phyloP scores from a whole-genome alignment of 2,113 vertebrate genomes.

The Istiophorus platypterus region DNA sequence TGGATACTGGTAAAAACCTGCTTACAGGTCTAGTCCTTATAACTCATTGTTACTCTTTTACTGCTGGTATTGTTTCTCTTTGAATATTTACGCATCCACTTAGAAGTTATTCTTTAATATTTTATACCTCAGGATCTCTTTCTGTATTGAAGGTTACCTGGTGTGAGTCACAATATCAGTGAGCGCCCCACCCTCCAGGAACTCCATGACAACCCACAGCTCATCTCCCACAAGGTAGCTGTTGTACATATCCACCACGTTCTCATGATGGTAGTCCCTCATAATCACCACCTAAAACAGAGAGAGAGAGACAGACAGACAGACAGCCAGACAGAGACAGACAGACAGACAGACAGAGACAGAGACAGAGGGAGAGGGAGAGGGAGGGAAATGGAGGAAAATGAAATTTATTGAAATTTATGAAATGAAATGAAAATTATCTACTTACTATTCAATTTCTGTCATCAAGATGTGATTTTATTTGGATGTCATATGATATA shows the following conservation, averaged over 20 bases:
- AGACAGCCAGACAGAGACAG: not conserved
- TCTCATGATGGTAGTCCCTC: slow-evolving; percentile 99
- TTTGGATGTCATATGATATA: not conserved
- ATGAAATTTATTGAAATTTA: too few species aligned
- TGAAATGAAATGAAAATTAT: not conserved
- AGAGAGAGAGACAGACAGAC: not conserved
- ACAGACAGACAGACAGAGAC: not conserved
- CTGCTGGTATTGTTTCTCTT: not conserved
- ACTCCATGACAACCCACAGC: slow-evolving; percentile 99
- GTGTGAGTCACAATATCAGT: slow-evolving; percentile 99
- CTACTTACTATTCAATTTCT: not conserved
- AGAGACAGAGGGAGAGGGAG: not conserved
- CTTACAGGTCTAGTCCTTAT: too few species aligned
- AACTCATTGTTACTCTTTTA: too few species aligned
- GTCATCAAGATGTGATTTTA: not conserved
- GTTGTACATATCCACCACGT: slow-evolving; percentile 99
- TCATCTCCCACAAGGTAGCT: slow-evolving; percentile 97
- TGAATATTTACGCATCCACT: not conserved
- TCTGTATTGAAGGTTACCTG: slow-evolving; percentile 83
- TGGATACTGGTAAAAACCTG: too few species aligned
- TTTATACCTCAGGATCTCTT: not conserved
- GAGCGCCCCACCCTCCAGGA: slow-evolving; percentile 97
- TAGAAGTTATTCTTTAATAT: not conserved
- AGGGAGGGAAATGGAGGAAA: not conserved
- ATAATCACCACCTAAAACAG: slow-evolving; percentile 95